Percentiles rank a stretch among this genome's conserved stretches.
These are phyloP conservation scores for Macrosoma leucophasiata DNA, from an alignment of 2,888 invertebrate genomes.

Conservation along the genomic window DNA sequence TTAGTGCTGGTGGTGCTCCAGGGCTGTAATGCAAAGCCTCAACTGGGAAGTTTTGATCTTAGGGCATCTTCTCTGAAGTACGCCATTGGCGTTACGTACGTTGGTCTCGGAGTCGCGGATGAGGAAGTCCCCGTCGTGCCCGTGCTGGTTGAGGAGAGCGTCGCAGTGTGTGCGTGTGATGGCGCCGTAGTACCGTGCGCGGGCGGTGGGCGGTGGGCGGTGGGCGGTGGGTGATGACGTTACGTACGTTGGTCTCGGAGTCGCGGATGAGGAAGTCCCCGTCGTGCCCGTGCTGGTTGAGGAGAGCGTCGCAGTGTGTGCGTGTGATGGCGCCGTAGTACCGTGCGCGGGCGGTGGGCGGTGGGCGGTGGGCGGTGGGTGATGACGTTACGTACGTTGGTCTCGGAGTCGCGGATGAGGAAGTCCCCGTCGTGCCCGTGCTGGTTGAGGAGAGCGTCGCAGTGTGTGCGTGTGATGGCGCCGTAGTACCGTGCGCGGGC, in stretches of 20 bases:
- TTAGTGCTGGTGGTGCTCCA: too few species aligned
- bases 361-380: too few species aligned
- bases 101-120: slow-evolving; percentile 99
- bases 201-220: too few species aligned
- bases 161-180: slow-evolving; percentile 98
- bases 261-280: slow-evolving; percentile 99
- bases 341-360: slow-evolving; percentile 97
- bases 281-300: slow-evolving; percentile 96
- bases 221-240: too few species aligned
- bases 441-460: slow-evolving; percentile 94
- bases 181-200: slow-evolving; percentile 98
- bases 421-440: slow-evolving; percentile 98
- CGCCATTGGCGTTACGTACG: slow-evolving; percentile 83
- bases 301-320: slow-evolving; percentile 95
- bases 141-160: slow-evolving; percentile 94
- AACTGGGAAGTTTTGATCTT: too few species aligned
- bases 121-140: slow-evolving; percentile 98
- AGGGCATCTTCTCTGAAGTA: too few species aligned
- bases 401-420: slow-evolving; percentile 98
- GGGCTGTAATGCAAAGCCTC: too few species aligned
- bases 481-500: slow-evolving; percentile 98
- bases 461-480: slow-evolving; percentile 93
- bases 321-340: slow-evolving; percentile 98
- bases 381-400: slow-evolving; percentile 97
- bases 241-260: slow-evolving; percentile 98